Percentiles rank a stretch among this genome's conserved stretches.
phyloP scores from a whole-genome alignment of 2,113 vertebrate species.

The Eolophus roseicapilla region DNA sequence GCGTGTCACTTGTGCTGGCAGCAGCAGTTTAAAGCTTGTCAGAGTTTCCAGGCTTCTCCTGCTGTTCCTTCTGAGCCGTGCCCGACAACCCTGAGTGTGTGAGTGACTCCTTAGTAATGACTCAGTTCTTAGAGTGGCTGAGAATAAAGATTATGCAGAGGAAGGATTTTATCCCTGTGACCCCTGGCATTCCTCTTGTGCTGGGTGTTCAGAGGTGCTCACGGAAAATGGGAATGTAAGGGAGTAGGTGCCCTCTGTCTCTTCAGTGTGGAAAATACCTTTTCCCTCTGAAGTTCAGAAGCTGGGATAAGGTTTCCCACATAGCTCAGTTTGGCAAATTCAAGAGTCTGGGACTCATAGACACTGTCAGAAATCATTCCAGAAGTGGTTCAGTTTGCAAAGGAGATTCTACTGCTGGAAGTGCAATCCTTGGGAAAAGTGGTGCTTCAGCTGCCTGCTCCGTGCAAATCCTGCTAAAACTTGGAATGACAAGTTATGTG shows the following conservation, averaged over 20 bases:
- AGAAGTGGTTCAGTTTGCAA: not conserved
- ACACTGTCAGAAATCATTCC: not conserved
- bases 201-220: not conserved
- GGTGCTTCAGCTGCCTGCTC: not conserved
- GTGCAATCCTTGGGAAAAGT: not conserved
- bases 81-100: rapidly evolving
- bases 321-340: rapidly evolving
- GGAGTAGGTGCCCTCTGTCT: not conserved
- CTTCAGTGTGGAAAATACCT: not conserved
- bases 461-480: not conserved
- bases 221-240: not conserved
- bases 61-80: not conserved
- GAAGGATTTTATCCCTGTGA: not conserved
- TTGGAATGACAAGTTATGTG: rapidly evolving
- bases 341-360: not conserved
- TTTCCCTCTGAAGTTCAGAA: not conserved
- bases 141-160: not conserved
- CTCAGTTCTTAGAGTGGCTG: not conserved
- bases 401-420: rapidly evolving
- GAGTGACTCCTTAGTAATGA: not conserved
- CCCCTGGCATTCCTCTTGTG: not conserved
- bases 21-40: not conserved
- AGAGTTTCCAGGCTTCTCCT: not conserved
- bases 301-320: rapidly evolving
- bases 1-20: not conserved